phyloP scores from a whole-genome alignment of 2,797 vertebrate genomes.

The Pseudopleuronectes americanus region DNA sequence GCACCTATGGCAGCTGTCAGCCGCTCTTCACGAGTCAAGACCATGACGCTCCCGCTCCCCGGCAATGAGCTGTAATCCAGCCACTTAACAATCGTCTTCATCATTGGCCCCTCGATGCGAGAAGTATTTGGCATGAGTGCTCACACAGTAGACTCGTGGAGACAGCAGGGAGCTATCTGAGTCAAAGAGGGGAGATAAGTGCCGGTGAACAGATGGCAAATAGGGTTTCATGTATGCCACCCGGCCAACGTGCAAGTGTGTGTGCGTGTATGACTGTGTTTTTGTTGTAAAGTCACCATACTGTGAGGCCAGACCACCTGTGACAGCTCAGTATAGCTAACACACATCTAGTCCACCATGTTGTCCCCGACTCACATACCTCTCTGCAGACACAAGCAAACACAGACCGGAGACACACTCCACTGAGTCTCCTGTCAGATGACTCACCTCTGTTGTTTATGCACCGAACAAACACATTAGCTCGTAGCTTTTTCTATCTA shows the following conservation, averaged over 20 bases:
- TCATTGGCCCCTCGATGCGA: constrained; percentile 40
- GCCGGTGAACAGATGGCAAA: constrained; percentile 22
- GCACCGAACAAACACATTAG: constrained; percentile 65
- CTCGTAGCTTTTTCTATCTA: constrained; percentile 40
- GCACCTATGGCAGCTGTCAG: constrained; percentile 67
- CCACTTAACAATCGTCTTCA: constrained; percentile 68
- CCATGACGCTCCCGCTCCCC: constrained; percentile 35
- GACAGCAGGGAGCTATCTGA: neutral
- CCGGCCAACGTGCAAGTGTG: neutral
- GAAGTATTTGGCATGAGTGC: constrained; percentile 46
- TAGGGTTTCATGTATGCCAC: constrained; percentile 14
- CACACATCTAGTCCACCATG: constrained; percentile 37
- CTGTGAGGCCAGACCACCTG: constrained; percentile 47
- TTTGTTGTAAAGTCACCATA: constrained; percentile 35
- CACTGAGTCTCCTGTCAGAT: constrained; percentile 48
- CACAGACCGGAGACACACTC: constrained; percentile 24
- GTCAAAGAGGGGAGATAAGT: constrained; percentile 15
- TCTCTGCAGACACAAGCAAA: constrained; percentile 38
- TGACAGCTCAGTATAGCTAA: constrained; percentile 56
- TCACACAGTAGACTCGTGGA: constrained; percentile 19
- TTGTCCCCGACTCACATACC: constrained; percentile 47
- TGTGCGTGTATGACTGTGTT: constrained; percentile 17
- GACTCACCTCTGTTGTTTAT: constrained; percentile 60
- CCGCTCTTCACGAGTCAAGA: constrained; percentile 46
- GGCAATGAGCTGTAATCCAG: constrained; percentile 55